Evolutionary conservation across 2,888 invertebrate genomes (phyloP), one percentile per base, ranked within the genome.

Genomic region (Sphinx pinastri): DNA sequence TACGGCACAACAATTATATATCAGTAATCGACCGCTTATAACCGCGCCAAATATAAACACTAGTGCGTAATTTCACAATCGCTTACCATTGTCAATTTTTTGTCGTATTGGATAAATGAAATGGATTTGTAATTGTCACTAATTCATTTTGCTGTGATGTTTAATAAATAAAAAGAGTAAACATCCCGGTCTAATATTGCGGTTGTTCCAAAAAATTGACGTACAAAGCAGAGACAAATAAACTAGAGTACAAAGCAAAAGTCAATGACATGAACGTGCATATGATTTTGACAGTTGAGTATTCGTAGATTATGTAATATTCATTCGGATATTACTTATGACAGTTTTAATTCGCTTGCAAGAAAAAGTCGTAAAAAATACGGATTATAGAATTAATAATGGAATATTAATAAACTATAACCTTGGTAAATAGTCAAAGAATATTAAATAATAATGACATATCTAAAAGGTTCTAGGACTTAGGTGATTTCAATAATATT

Each of bases 111-210:
- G 12, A 13, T 72, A 10, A 47, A 63, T 70, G 71, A 71, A 73
- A 77, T 77, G 49, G 13, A 12, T 11, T 19, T 49, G 19, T 63
- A 49, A 2, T 19, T 12, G 47, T 47, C 49, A 49, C 63, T 63
- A 49, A 49, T 81, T 78, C 80, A 80, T 80, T 72, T 58, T 63
- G 63, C n/a, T 63, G 49, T 47, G 47, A 47, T 63, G 69, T 49
- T 38, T 74, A 74, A 57, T 58, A 47, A 73, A 68, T 72, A 70
- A 72, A 76, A 79, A 78, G 71, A 76, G 72, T 73, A 74, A 72
- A 74, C 71, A 76, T 74, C 71, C 63, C 68, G 59, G 70, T 72
- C 49, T n/a, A 63, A 31, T 51, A 58, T 63, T 66, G 59, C 69
- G 67, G 51, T 71, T 68, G 68, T 19, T 59, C 59, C 57, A 54